phyloP scores from a whole-genome alignment of 2,113 vertebrate genomes.

The Passer montanus region DNA sequence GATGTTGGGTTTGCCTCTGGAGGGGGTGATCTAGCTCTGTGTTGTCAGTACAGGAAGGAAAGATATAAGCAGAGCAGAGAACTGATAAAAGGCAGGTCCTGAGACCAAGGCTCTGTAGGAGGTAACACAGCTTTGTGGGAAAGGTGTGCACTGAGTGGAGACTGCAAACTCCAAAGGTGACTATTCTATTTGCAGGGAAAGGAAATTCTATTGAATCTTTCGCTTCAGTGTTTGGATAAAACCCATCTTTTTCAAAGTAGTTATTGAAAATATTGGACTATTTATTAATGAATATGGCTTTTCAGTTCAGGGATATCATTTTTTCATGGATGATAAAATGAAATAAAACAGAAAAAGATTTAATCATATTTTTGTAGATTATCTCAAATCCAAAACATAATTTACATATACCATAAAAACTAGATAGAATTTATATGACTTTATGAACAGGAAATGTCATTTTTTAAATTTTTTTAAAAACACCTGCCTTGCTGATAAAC shows the following conservation, averaged over 20 bases:
- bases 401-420: conserved; percentile 31
- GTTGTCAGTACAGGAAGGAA: neutral
- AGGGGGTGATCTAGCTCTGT: neutral
- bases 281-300: conserved; percentile 53
- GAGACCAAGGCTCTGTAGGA: conserved; percentile 37
- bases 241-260: neutral
- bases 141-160: conserved; percentile 16
- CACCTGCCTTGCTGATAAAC: neutral
- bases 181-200: neutral
- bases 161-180: neutral
- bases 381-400: conserved; percentile 32
- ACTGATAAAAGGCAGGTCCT: neutral
- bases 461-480: conserved; percentile 51
- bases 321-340: conserved; percentile 46
- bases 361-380: conserved; percentile 53
- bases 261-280: conserved; percentile 41
- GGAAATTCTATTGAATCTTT: neutral
- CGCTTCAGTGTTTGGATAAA: neutral
- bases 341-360: conserved; percentile 52
- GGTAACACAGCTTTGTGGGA: conserved; percentile 14
- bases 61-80: neutral
- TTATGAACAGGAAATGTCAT: conserved; percentile 26
- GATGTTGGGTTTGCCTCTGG: neutral
- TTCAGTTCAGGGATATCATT: conserved; percentile 37
- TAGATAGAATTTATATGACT: conserved; percentile 4